Base-by-base conservation (phyloP, 2,888 invertebrate species). In the Labia minor region DNA sequence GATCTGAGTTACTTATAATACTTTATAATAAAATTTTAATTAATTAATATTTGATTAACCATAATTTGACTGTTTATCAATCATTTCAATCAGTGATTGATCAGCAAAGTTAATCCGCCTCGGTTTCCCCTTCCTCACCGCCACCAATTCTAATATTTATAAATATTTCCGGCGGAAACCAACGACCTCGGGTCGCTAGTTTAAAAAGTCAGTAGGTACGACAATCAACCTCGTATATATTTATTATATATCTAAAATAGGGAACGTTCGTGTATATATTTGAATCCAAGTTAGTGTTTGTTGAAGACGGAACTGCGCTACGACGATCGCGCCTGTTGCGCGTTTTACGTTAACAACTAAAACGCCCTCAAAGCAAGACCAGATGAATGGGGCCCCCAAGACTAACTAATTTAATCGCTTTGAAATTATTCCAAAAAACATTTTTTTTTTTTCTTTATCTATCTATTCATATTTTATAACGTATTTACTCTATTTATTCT, bases 261-360 rank as follows among this genome's bases (percentile, higher is more conserved):
- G n/a, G 49, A 14, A 11, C 33, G 16, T 2, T 8, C 49, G n/a
- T 49, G 49, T 49, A 49, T 49, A n/a, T n/a, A 49, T 49, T 49
- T 49, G 3, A 26, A 49, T 49, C 3, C 16, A n/a, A n/a, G 16
- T 16, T 49, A 3, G 49, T 49, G 49, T 49, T 49, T 49, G 49
- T 49, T 49, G 49, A 49, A 49, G 49, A 49, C 4, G 49, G 49
- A 49, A 49, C 49, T 49, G n/a, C 49, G 49, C 49, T 49, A 49
- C 49, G 16, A 14, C 49, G 49, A 49, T 3, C 49, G 49, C 49
- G 49, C 49, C 49, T 49, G 49, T 49, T 49, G 49, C 49, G n/a
- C 49, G 49, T 49, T 49, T n/a, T 49, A n/a, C 49, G 49, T 49
- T 49, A 49, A 49, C 26, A 8, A 26, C 26, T n/a, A n/a, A n/a